Conservation (phyloP, 92 coral and sea anemone species). For the Chrysogorgia sp. region DNA sequence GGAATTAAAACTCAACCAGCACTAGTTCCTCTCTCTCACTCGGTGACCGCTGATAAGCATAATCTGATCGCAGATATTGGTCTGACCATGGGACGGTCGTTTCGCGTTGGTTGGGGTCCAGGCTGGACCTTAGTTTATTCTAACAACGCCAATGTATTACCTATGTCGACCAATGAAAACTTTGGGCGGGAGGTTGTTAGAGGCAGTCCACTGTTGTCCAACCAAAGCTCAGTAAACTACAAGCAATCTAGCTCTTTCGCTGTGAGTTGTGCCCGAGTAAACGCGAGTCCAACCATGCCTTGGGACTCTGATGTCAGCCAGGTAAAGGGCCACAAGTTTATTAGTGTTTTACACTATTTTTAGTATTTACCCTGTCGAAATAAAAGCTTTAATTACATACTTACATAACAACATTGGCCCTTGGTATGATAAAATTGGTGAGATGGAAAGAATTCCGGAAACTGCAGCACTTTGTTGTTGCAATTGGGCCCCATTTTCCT, state of each 20-base stretch:
- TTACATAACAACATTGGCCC: no score
- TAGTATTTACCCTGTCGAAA: neutral
- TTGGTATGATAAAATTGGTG: no score
- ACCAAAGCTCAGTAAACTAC: constrained; percentile 2
- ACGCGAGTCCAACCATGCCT: constrained; percentile 31
- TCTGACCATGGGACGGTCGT: constrained; percentile 94
- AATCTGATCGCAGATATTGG: constrained; percentile 83
- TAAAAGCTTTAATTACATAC: no score
- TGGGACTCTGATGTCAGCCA: constrained; percentile 39
- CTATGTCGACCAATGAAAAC: neutral
- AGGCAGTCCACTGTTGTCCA: constrained; percentile 27
- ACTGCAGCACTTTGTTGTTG: no score
- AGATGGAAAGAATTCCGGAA: no score
- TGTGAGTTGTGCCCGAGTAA: constrained; percentile 27
- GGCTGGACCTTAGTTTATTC: constrained; percentile 76
- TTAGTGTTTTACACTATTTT: no score
- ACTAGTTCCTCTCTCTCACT: constrained; percentile 78
- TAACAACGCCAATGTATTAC: neutral
- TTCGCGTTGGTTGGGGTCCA: constrained; percentile 99
- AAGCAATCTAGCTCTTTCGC: constrained; percentile 23
- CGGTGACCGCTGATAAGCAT: constrained; percentile 73
- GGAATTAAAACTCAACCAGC: constrained; percentile 85
- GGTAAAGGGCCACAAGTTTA: neutral
- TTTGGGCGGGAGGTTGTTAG: constrained; percentile 22
- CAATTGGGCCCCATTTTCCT: no score